A percentile compares a stretch with the other conserved stretches of the same genome.
phyloP scores from a whole-genome alignment of 1,140 invertebrate genomes.

The Pseudachorutes palmiensis region DNA sequence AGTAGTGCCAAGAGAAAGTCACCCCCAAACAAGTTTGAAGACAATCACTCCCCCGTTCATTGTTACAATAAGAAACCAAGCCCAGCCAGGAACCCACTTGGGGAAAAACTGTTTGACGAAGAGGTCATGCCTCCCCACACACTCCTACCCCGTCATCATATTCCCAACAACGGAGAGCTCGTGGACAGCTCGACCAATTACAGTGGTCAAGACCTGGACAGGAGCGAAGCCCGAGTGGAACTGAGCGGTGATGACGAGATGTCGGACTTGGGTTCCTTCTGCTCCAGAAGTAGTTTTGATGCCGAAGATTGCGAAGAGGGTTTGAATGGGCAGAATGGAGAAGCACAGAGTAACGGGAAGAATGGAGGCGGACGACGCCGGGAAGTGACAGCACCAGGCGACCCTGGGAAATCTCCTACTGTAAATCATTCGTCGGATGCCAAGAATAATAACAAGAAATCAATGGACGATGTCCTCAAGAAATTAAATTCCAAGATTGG shows the following conservation, averaged over 20 bases:
- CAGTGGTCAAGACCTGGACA: not conserved
- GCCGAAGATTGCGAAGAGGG: conserved; percentile 12
- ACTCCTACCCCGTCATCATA: too few relatives aligned
- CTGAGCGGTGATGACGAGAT: conserved; percentile 33
- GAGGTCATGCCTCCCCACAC: conserved; percentile 1
- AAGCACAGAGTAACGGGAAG: not conserved
- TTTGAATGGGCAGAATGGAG: not conserved
- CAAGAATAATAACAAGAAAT: conserved; percentile 31
- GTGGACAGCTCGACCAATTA: not conserved
- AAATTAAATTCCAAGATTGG: conserved; percentile 33
- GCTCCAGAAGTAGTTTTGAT: conserved; percentile 19
- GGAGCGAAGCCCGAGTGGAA: conserved; percentile 17
- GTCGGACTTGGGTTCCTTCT: conserved; percentile 32
- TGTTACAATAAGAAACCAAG: not conserved
- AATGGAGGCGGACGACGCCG: not conserved
- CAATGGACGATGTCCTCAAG: conserved; percentile 36
- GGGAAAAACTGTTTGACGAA: not conserved
- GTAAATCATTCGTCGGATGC: conserved; percentile 16
- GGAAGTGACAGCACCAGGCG: not conserved
- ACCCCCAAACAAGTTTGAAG: conserved; percentile 38
- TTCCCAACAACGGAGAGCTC: too few relatives aligned
- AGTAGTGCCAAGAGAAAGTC: conserved; percentile 38
- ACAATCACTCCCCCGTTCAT: conserved; percentile 14
- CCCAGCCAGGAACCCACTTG: not conserved
- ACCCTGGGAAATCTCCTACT: conserved; percentile 8